Conservation (phyloP, 2,113 vertebrate species). For the Synchiropus splendidus region DNA sequence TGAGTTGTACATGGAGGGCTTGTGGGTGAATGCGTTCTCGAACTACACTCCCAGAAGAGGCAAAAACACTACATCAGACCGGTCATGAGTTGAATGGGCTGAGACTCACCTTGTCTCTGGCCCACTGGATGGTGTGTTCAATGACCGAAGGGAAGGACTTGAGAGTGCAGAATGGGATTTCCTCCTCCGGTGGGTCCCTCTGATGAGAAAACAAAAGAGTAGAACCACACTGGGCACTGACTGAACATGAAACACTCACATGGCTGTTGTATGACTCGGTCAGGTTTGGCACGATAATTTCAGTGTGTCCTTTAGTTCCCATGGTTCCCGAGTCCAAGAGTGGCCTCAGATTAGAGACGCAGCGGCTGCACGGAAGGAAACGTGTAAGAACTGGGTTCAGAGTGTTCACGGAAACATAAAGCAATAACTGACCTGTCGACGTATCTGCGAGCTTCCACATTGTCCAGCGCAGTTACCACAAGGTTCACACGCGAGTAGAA, state of each 20-base stretch:
- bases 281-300: constrained; percentile 86
- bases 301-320: constrained; percentile 98
- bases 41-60: constrained; percentile 66
- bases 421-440: constrained; percentile 91
- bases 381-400: not conserved
- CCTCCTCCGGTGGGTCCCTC: constrained; percentile 96
- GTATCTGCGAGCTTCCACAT: constrained; percentile 94
- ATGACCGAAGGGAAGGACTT: constrained; percentile 97
- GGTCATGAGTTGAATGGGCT: not conserved
- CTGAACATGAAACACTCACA: constrained; percentile 65
- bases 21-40: constrained; percentile 91
- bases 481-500: constrained; percentile 82
- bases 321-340: constrained; percentile 97
- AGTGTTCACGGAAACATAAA: not conserved
- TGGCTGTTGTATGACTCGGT: constrained; percentile 98
- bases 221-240: not conserved
- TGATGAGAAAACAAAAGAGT: constrained; percentile 33
- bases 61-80: not conserved
- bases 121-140: constrained; percentile 98
- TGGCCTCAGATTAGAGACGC: constrained; percentile 85
- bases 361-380: constrained; percentile 69
- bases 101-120: constrained; percentile 85
- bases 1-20: constrained; percentile 89
- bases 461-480: constrained; percentile 92
- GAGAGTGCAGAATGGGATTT: constrained; percentile 97